Evolutionary conservation across 2,113 vertebrate genomes (phyloP).

Genomic region (Alligator mississippiensis): DNA sequence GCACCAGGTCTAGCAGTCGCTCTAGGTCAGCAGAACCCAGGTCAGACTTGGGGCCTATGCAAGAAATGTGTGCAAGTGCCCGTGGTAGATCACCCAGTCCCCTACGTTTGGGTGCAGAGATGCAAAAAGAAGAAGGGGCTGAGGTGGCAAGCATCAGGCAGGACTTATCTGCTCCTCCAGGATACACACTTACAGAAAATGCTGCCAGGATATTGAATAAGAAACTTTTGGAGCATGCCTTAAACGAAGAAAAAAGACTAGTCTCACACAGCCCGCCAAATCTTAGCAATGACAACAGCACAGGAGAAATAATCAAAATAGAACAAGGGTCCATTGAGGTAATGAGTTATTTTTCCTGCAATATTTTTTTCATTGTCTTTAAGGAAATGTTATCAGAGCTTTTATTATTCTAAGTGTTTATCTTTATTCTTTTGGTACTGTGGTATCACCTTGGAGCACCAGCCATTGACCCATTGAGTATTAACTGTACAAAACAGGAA

Average conservation of each 20-base stretch:
- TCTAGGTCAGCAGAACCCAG: constrained; percentile 83
- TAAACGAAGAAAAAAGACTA: constrained; percentile 88
- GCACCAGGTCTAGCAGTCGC: constrained; percentile 86
- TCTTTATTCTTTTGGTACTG: neutral
- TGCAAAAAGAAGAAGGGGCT: constrained; percentile 85
- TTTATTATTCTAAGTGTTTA: neutral
- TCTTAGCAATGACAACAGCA: constrained; percentile 77
- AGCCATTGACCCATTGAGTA: constrained; percentile 3
- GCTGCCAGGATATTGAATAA: constrained; percentile 93
- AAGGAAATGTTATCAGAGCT: constrained; percentile 18
- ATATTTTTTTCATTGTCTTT: constrained; percentile 68
- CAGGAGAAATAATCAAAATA: constrained; percentile 78
- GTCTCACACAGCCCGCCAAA: constrained; percentile 71
- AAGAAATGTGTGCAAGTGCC: constrained; percentile 81
- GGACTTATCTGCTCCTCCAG: constrained; percentile 93
- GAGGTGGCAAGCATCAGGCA: constrained; percentile 89
- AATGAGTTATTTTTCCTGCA: constrained; percentile 73
- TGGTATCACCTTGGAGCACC: neutral
- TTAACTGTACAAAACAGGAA: constrained; percentile 20
- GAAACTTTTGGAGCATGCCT: constrained; percentile 93
- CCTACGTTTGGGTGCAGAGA: constrained; percentile 85
- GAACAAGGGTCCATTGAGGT: constrained; percentile 94
- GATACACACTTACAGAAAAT: constrained; percentile 91
- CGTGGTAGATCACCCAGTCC: constrained; percentile 94
- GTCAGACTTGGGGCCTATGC: constrained; percentile 74